Conservation (phyloP, 2,113 vertebrate species). For the Amazona guildingii region DNA sequence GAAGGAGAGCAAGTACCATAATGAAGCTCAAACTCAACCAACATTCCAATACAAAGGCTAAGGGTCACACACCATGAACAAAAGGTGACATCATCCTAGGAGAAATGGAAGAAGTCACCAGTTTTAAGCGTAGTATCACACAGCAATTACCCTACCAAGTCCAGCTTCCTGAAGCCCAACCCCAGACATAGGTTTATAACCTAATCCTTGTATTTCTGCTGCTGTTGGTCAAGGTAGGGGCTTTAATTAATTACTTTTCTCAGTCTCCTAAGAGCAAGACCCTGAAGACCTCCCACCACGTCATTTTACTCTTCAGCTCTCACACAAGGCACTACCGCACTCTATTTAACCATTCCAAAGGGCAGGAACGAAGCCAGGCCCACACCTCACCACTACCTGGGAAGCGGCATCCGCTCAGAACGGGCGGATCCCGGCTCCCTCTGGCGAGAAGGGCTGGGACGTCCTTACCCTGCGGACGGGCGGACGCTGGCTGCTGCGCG, state of each 20-base stretch:
- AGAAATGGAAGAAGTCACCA: accelerated
- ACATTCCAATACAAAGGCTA: neutral
- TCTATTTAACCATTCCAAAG: accelerated
- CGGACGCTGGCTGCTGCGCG: neutral
- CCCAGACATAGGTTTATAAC: accelerated
- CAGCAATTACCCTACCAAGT: accelerated
- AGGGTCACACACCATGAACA: accelerated
- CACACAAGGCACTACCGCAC: accelerated
- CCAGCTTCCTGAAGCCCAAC: neutral
- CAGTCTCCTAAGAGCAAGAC: neutral
- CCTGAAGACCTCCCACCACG: accelerated
- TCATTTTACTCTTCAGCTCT: accelerated
- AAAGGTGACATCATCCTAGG: neutral
- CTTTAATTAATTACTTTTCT: neutral
- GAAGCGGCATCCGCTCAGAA: neutral
- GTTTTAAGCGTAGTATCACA: too few species aligned
- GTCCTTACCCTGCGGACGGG: neutral
- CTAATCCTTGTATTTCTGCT: accelerated
- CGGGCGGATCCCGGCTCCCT: too few species aligned
- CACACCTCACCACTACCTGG: neutral
- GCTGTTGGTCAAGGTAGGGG: neutral
- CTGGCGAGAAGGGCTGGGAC: too few species aligned
- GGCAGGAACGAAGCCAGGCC: accelerated
- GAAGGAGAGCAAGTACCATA: neutral
- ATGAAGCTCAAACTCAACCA: neutral